Conservation (phyloP, 2,113 vertebrate species). For the Microtus pennsylvanicus region DNA sequence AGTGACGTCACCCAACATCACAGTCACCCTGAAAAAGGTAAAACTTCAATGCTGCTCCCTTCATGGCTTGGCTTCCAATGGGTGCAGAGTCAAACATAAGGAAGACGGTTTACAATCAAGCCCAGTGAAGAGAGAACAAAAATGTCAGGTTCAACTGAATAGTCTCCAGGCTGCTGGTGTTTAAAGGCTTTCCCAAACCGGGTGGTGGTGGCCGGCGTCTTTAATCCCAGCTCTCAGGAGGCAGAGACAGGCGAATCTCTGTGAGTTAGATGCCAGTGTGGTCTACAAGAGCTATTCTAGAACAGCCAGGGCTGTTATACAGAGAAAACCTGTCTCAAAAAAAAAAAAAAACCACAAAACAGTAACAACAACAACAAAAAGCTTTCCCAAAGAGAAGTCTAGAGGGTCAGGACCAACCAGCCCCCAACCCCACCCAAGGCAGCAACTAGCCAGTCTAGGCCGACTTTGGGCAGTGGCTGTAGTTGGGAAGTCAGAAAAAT, state of each 20-base stretch:
- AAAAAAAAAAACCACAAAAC: no score
- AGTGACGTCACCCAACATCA: conserved; percentile 92
- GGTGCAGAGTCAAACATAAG: no score
- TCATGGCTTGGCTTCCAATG: background rate
- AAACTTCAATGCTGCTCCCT: background rate
- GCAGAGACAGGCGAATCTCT: no score
- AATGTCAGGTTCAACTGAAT: background rate
- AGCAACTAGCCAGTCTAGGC: background rate
- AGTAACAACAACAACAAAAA: background rate
- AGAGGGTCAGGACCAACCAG: background rate
- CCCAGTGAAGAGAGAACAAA: background rate
- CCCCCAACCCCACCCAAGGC: background rate
- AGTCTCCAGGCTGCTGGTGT: background rate
- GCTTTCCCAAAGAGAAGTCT: background rate
- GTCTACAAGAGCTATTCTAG: no score
- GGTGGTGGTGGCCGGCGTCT: accelerated
- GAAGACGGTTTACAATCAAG: background rate
- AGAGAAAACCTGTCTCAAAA: no score
- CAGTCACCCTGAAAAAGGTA: conserved; percentile 90
- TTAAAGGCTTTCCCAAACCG: background rate
- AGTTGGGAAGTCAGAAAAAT: background rate
- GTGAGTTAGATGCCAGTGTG: no score
- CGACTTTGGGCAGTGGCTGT: background rate
- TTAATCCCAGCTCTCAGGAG: no score
- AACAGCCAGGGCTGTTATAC: no score